Base-by-base conservation (phyloP, 2,797 vertebrate species). In the Poecilia gillii region DNA sequence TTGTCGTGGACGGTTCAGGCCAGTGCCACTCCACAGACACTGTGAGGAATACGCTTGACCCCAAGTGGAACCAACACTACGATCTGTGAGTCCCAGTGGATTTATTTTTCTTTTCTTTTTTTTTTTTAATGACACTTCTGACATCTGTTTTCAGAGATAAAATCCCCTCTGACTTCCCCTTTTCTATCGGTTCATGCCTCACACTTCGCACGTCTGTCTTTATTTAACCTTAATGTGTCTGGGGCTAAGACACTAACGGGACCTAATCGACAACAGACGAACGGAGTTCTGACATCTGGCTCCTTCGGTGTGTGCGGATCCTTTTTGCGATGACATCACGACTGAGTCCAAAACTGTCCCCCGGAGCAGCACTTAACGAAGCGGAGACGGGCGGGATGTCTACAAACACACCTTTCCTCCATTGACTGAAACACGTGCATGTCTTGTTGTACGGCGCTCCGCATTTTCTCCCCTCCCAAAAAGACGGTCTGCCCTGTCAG, bases 31-130 rank as follows among this genome's bases (percentile, higher is more conserved):
- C 98, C 66, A 99, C 98, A 91, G 98, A 99, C 96, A 99, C 98
- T 91, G 98, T 99, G 96, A 99, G 97, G 96, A 99, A 99, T 94
- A 99, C 98, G 13, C 97, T 99, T 47, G 98, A 99, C 95, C 98
- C 98, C 89, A 99, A 99, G 93, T 99, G 98, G 98, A 99, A 99
- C 94, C 98, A 99, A 90, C 98, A 99, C 95, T 99, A 99, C 90
- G 98, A 99, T 94, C 94, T 99, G 98, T 99, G 96, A 97, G 98
- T 96, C 47, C 79, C 68, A 2, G 18, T 76, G 5, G 8, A 25
- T 45, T 53, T 53, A 33, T 33, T 23, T 53, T 1, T 53, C 25
- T 53, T 23, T 25, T 3, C 25, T 53, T 23, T 25, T 3, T 25
- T 9, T 25, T 51, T 7, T 11, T 47, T 72, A 64, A 66, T 6